Evolutionary conservation across 2,113 vertebrate species (phyloP).

Genomic region (Hystrix brachyura): DNA sequence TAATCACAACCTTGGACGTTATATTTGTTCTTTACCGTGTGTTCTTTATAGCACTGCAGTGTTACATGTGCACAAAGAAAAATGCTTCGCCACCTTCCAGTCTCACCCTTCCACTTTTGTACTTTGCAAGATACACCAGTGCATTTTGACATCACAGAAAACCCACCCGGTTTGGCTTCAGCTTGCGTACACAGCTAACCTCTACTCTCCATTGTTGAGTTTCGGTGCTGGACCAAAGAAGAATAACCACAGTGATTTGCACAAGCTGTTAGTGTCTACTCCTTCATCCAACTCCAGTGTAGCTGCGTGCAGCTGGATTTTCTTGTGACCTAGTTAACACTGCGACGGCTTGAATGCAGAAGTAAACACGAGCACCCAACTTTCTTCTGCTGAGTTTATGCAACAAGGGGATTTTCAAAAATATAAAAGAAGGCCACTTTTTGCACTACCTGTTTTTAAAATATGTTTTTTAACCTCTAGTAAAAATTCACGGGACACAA

Average conservation of each 20-base stretch:
- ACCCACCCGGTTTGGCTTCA: neutral
- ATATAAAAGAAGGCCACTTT: neutral
- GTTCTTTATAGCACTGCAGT: neutral
- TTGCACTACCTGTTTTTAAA: neutral
- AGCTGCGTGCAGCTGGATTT: neutral
- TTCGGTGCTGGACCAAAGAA: neutral
- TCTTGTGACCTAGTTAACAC: neutral
- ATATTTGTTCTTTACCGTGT: neutral
- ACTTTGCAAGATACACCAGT: neutral
- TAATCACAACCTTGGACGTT: neutral
- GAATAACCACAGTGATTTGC: neutral
- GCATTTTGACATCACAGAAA: neutral
- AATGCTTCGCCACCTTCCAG: neutral
- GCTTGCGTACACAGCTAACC: neutral
- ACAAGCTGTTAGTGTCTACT: neutral
- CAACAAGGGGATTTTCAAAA: neutral
- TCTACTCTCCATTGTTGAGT: neutral
- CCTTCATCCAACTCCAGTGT: neutral
- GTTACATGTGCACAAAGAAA: neutral
- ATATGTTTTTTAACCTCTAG: neutral
- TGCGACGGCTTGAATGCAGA: neutral
- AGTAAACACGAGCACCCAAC: neutral
- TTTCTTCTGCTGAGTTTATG: neutral
- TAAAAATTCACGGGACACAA: neutral
- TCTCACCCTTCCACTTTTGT: neutral